Conservation (phyloP, 2,888 invertebrate genomes). For the Volucella inflata region DNA sequence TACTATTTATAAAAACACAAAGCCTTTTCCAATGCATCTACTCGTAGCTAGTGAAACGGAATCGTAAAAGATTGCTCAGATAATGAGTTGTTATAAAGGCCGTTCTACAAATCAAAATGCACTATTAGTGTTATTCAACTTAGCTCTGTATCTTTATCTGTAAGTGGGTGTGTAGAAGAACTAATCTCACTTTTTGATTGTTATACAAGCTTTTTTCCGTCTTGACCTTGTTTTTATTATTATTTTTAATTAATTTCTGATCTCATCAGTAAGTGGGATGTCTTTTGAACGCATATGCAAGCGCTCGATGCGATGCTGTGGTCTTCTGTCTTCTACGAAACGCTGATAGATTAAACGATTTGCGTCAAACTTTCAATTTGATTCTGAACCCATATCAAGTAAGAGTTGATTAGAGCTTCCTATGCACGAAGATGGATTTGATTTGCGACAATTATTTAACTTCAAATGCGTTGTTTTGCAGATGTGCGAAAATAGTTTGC, state of each 20-base stretch:
- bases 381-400: neutral
- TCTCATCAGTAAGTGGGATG: constrained; percentile 1
- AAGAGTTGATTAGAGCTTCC: constrained; percentile 9
- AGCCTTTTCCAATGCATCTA: too few species aligned
- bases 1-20: too few species aligned
- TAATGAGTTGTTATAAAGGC: too few species aligned
- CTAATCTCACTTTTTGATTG: constrained; percentile 20
- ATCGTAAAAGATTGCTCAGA: neutral
- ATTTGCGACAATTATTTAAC: neutral
- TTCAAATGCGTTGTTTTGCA: constrained; percentile 13
- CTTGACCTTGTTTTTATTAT: constrained; percentile 28
- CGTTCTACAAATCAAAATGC: too few species aligned
- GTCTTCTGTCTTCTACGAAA: neutral
- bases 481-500: constrained; percentile 34
- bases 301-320: neutral
- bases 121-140: too few species aligned
- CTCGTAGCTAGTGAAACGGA: too few species aligned
- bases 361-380: constrained; percentile 3
- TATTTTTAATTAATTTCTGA: constrained; percentile 3
- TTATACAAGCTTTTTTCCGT: neutral
- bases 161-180: neutral
- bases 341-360: constrained; percentile 12
- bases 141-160: neutral
- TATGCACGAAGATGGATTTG: constrained; percentile 25
- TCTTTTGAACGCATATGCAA: constrained; percentile 24